Conservation (phyloP, 2,797 vertebrate species). For the Anniella stebbinsi region DNA sequence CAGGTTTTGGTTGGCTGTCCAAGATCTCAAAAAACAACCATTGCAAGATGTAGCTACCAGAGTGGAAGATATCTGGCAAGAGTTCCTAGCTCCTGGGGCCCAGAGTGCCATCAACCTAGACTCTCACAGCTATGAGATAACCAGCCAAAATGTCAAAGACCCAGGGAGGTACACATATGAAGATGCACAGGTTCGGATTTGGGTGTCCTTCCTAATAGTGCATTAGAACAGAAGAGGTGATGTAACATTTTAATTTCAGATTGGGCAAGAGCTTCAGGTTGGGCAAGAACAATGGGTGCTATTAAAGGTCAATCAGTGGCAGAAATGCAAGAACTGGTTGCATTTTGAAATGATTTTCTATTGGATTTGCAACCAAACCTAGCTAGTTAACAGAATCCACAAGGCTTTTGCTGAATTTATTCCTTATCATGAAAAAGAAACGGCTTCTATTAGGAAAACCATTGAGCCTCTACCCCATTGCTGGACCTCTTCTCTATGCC, state of each 20-base stretch:
- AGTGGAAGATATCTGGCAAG: constrained; percentile 96
- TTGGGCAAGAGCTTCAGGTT: constrained; percentile 59
- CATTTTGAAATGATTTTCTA: constrained; percentile 52
- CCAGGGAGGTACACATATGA: constrained; percentile 95
- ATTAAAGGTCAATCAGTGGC: fast-evolving
- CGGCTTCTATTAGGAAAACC: neutral
- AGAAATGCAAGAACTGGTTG: constrained; percentile 50
- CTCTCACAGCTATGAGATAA: constrained; percentile 95
- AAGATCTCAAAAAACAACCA: constrained; percentile 92
- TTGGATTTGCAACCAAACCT: neutral
- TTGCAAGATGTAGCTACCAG: constrained; percentile 89
- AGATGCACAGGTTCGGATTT: constrained; percentile 91
- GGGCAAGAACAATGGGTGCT: constrained; percentile 37
- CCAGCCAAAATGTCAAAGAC: constrained; percentile 96
- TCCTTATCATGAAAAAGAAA: neutral
- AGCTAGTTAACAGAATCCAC: neutral
- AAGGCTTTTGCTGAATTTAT: neutral
- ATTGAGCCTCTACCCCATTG: neutral
- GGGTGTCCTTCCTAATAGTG: constrained; percentile 51
- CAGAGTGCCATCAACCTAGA: constrained; percentile 96
- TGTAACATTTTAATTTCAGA: constrained; percentile 42
- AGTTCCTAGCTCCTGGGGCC: constrained; percentile 94
- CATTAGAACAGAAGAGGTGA: neutral
- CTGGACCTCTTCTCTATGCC: neutral
- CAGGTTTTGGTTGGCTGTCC: constrained; percentile 96